These are phyloP conservation scores for Boloria euphrosyne DNA, from an alignment of 2,888 invertebrate species.

Conservation along the genomic window DNA sequence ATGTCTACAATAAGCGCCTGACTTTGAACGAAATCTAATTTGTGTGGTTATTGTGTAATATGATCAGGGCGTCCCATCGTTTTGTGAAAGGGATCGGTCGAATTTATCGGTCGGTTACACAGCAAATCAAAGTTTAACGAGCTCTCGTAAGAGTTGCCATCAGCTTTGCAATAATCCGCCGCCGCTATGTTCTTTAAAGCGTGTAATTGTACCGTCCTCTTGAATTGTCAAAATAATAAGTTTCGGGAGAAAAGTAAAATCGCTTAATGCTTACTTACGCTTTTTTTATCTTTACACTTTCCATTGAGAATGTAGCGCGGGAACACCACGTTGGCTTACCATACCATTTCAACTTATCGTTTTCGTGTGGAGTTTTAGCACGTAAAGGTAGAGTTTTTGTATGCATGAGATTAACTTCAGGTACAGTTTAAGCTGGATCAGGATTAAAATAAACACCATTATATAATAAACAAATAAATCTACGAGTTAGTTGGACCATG, in stretches of 20 bases:
- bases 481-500: constrained; percentile 52
- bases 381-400: constrained; percentile 68
- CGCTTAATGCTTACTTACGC: constrained; percentile 10
- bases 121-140: constrained; percentile 80
- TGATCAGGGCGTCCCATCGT: constrained; percentile 64
- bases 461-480: constrained; percentile 74
- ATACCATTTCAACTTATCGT: constrained; percentile 59
- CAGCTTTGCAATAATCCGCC: constrained; percentile 60
- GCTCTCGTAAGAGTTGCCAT: constrained; percentile 67
- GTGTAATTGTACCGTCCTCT: constrained; percentile 70
- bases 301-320: constrained; percentile 39
- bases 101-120: constrained; percentile 80
- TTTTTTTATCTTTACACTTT: constrained; percentile 38
- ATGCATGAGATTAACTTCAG: constrained; percentile 62
- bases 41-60: constrained; percentile 80
- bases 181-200: constrained; percentile 61
- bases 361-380: constrained; percentile 58
- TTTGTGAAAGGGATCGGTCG: constrained; percentile 63
- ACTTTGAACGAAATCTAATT: constrained; percentile 82
- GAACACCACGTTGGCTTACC: constrained; percentile 48
- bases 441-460: constrained; percentile 78
- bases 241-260: constrained; percentile 30
- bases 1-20: constrained; percentile 76
- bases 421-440: constrained; percentile 73
- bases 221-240: constrained; percentile 55